Conservation (phyloP, 2,888 invertebrate species). For the Malachius bipustulatus region DNA sequence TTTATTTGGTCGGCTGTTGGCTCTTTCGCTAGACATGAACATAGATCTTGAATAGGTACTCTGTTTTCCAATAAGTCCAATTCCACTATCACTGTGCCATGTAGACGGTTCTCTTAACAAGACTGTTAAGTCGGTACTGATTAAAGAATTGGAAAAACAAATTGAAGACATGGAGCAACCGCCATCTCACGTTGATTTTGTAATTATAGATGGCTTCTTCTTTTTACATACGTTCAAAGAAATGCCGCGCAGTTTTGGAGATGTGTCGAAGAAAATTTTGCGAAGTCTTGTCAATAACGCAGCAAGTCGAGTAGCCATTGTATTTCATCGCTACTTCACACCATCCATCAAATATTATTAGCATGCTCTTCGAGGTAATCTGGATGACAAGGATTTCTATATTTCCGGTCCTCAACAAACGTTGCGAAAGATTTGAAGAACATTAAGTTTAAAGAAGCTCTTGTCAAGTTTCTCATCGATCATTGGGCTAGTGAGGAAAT, state of each 20-base stretch:
- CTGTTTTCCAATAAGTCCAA: constrained; percentile 16
- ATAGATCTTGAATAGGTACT: constrained; percentile 16
- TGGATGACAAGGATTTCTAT: constrained; percentile 15
- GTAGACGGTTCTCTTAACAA: constrained; percentile 21
- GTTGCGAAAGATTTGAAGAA: constrained; percentile 16
- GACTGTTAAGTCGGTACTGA: constrained; percentile 20
- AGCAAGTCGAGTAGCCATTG: constrained; percentile 14
- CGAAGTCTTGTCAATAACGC: constrained; percentile 16
- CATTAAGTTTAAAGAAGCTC: constrained; percentile 19
- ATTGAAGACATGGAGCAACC: constrained; percentile 17
- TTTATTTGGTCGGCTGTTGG: constrained; percentile 12
- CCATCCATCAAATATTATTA: constrained; percentile 22
- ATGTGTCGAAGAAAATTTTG: constrained; percentile 21
- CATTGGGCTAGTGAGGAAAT: constrained; percentile 23
- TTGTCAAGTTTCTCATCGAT: constrained; percentile 23
- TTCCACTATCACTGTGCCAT: constrained; percentile 22
- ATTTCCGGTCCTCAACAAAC: constrained; percentile 14
- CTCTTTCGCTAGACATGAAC: constrained; percentile 13
- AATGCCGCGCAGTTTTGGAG: constrained; percentile 19
- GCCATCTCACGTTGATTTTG: constrained; percentile 16
- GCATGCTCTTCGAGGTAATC: constrained; percentile 16
- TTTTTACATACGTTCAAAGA: constrained; percentile 15
- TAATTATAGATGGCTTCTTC: constrained; percentile 19
- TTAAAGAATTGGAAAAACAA: constrained; percentile 18
- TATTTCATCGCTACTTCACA: constrained; percentile 20